These are phyloP conservation scores for Ectemnius lituratus DNA, from an alignment of 2,888 invertebrate genomes.

Conservation along the genomic window DNA sequence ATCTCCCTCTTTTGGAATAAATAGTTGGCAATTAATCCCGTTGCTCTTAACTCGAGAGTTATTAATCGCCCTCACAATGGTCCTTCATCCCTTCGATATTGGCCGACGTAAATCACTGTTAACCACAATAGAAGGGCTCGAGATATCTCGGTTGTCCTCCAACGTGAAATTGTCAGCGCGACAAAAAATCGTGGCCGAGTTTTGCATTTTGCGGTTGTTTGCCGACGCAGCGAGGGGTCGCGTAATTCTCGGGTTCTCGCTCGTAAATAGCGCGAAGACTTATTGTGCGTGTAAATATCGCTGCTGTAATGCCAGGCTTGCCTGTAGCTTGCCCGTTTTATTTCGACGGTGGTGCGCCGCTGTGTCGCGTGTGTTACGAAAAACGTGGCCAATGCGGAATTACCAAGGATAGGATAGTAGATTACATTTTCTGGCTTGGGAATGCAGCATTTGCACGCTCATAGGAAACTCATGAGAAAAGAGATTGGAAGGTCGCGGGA, in stretches of 20 bases:
- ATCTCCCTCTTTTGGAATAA: not conserved
- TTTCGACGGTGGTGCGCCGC: no score
- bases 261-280: constrained; percentile 1
- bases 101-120: not conserved
- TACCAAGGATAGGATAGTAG: not conserved
- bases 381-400: constrained; percentile 4
- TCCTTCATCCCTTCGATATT: not conserved
- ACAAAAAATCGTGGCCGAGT: not conserved
- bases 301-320: not conserved
- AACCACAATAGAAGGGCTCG: no score
- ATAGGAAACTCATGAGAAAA: no score
- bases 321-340: not conserved
- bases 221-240: not conserved
- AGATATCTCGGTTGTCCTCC: no score
- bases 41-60: not conserved
- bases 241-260: not conserved
- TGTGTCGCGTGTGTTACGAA: not conserved
- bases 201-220: not conserved
- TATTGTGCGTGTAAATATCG: constrained; percentile 5
- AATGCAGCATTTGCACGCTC: not conserved
- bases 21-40: constrained; percentile 14
- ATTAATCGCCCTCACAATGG: not conserved
- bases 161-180: no score
- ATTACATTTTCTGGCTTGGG: not conserved
- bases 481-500: no score